Evolutionary conservation across 2,113 vertebrate species (phyloP), one percentile per base, ranked within the genome.

Genomic region (Silurus glanis): DNA sequence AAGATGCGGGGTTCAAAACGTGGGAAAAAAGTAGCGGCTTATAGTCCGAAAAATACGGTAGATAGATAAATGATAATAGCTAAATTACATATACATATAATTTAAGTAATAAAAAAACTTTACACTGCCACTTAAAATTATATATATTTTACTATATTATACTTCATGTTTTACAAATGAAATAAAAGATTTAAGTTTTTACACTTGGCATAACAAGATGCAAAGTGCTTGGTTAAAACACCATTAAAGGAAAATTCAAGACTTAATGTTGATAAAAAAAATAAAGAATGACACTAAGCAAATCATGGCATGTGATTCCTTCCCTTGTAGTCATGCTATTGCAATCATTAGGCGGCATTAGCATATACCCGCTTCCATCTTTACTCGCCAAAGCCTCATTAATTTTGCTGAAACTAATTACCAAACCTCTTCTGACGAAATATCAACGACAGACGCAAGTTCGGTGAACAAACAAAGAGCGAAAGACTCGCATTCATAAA

Each of bases 391-490:
- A 89, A 72, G 79, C n/a, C 83, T 61, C 67, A 82, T 83, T 87
- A 49, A 64, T 87, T 89, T 75, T 66, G 64, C 62, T 59, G 83
- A 83, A 87, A 87, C 72, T 72, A 79, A 87, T 85, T 64, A 85
- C 62, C 49, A 83, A 23, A 28, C 76, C 74, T 80, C 28, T 84
- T 58, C 16, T 58, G 28, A 78, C 19, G 49, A 82, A 71, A 62
- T 74, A 85, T 71, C 83, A 5, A 2, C 67, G 79, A n/a, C 79
- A 82, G 37, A 69, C 47, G 56, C 47, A 53, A n/a, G 49, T 75
- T 89, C 75, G 49, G n/a, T 79, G 82, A 87, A 59, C n/a, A 83
- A 84, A 87, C 47, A 8, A 83, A 61, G 51, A 83, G 56, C 17
- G 51, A 47, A 87, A 76, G 58, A 23, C 53, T 74, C 56, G 28